These are phyloP conservation scores for Periplaneta americana DNA, from an alignment of 1,140 invertebrate species.

Conservation along the genomic window DNA sequence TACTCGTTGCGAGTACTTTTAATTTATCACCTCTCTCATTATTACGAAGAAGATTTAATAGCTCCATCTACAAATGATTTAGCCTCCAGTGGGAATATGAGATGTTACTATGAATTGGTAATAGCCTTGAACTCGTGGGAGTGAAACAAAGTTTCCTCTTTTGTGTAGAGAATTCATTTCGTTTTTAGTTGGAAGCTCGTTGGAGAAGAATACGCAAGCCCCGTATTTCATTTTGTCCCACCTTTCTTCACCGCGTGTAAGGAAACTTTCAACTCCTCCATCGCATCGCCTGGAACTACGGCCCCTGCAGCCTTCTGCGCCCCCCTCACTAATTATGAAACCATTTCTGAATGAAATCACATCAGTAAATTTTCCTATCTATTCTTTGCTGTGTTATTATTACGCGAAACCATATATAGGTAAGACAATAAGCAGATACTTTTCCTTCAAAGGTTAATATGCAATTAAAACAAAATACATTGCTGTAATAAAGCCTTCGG, in stretches of 20 bases:
- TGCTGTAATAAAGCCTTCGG: neutral
- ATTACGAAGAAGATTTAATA: too few species aligned
- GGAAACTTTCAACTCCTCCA: neutral
- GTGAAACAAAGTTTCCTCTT: neutral
- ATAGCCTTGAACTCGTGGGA: neutral
- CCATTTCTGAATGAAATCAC: constrained; percentile 7
- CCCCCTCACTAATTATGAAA: neutral
- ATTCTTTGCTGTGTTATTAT: neutral
- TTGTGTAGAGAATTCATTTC: neutral
- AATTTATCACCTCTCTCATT: too few species aligned
- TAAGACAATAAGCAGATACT: constrained; percentile 1
- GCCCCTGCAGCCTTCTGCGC: neutral
- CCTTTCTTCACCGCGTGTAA: too few species aligned
- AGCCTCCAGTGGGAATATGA: too few species aligned
- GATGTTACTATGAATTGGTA: neutral
- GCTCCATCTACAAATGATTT: too few species aligned
- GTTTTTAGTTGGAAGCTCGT: neutral
- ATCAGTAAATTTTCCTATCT: constrained; percentile 2
- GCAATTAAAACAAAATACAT: constrained; percentile 11
- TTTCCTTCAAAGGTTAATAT: neutral
- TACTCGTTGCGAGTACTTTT: too few species aligned
- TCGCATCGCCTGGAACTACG: neutral
- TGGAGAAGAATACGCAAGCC: neutral
- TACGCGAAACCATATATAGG: neutral
- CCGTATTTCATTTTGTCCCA: neutral